Evolutionary conservation across 2,113 vertebrate genomes (phyloP).

Genomic region (Epinephelus fuscoguttatus): DNA sequence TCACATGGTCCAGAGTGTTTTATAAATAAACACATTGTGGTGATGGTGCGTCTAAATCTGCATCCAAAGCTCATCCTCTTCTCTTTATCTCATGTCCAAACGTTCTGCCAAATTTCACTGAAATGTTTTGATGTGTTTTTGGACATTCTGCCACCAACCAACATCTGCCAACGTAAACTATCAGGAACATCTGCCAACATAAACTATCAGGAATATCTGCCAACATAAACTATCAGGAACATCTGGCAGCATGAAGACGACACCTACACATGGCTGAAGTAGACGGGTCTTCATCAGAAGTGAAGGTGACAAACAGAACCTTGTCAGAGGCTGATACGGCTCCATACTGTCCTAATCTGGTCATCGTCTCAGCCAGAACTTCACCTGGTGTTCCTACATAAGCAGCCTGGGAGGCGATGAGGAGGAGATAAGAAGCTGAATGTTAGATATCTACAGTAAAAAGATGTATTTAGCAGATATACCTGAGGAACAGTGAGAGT

Average conservation of each 20-base stretch:
- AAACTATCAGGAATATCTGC: too few species aligned
- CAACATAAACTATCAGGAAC: too few species aligned
- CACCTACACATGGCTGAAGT: constrained; percentile 91
- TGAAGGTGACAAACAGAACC: constrained; percentile 90
- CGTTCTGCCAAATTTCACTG: too few species aligned
- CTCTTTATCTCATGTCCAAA: background rate
- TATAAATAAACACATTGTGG: background rate
- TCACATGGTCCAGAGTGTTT: background rate
- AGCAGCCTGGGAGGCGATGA: constrained; percentile 82
- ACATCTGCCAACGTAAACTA: background rate
- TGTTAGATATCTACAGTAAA: background rate
- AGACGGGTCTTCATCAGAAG: constrained; percentile 81
- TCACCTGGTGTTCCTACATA: constrained; percentile 83
- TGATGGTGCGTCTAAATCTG: background rate
- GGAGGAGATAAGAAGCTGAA: background rate
- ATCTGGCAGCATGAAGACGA: constrained; percentile 54
- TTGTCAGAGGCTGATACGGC: constrained; percentile 69
- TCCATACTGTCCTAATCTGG: constrained; percentile 44
- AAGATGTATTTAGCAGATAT: constrained; percentile 5
- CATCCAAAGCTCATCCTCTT: background rate
- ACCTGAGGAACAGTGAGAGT: background rate
- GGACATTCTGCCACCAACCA: background rate
- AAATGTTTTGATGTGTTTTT: background rate
- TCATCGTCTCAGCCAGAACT: constrained; percentile 80
- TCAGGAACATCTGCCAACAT: background rate